Evolutionary conservation across 2,113 vertebrate species (phyloP).

Genomic region (Paracanthobrama guichenoti): DNA sequence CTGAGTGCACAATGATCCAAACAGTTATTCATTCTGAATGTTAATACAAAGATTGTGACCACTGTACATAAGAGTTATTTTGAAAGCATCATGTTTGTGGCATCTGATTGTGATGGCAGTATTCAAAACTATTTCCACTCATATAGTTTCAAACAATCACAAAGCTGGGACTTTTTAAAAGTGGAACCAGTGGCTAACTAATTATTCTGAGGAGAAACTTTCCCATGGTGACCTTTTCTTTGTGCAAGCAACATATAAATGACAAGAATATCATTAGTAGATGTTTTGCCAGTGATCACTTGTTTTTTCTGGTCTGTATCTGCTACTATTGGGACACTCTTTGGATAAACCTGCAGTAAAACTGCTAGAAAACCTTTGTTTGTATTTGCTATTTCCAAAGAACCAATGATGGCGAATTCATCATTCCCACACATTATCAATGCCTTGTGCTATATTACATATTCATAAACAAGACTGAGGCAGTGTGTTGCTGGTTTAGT

Average conservation of each 20-base stretch:
- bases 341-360: neutral
- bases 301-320: neutral
- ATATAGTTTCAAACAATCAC: neutral
- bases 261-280: neutral
- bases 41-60: neutral
- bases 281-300: neutral
- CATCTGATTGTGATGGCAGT: neutral
- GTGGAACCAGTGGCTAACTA: neutral
- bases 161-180: neutral
- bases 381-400: constrained; percentile 18
- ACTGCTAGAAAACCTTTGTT: neutral
- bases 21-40: neutral
- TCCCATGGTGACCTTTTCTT: neutral
- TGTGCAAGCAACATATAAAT: neutral
- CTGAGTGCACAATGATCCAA: neutral
- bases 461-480: neutral
- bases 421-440: neutral
- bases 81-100: neutral
- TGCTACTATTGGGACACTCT: neutral
- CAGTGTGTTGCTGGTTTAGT: neutral
- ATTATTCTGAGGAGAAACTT: neutral
- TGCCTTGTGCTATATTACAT: neutral
- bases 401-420: neutral
- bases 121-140: neutral
- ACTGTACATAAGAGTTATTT: neutral